phyloP scores from a whole-genome alignment of 2,797 vertebrate genomes.

The Typhlichthys eigenmanni region DNA sequence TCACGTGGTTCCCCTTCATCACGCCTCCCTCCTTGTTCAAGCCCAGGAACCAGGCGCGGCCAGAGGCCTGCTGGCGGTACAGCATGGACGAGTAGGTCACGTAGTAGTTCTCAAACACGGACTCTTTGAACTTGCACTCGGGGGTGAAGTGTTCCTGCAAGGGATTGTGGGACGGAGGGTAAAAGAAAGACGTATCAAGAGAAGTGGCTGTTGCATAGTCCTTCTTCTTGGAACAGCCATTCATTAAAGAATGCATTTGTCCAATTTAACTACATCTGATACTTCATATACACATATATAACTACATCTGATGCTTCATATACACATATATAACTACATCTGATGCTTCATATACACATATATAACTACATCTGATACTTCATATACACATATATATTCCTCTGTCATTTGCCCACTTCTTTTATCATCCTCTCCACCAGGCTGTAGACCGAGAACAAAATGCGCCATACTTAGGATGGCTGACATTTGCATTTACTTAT shows the following conservation, averaged over 20 bases:
- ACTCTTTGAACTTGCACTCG: conserved; percentile 99
- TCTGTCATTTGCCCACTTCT: conserved; percentile 22
- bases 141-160: conserved; percentile 96
- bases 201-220: neutral
- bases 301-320: conserved; percentile 28
- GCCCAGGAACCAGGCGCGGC: conserved; percentile 96
- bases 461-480: conserved; percentile 65
- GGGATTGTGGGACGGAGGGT: conserved; percentile 29
- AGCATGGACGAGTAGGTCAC: conserved; percentile 98
- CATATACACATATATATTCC: conserved; percentile 20
- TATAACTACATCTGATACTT: conserved; percentile 9
- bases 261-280: conserved; percentile 9
- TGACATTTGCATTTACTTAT: conserved; percentile 76
- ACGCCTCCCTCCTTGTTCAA: conserved; percentile 97
- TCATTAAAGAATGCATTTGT: conserved; percentile 18
- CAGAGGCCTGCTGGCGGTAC: conserved; percentile 96
- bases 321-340: conserved; percentile 14
- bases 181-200: conserved; percentile 13
- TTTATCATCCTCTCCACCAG: conserved; percentile 51
- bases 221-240: conserved; percentile 3
- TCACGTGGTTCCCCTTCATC: conserved; percentile 99
- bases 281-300: conserved; percentile 22
- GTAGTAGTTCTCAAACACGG: conserved; percentile 99
- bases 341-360: conserved; percentile 23
- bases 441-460: conserved; percentile 53